Evolutionary conservation across 2,888 invertebrate species (phyloP).

Genomic region (Theristus sp.): DNA sequence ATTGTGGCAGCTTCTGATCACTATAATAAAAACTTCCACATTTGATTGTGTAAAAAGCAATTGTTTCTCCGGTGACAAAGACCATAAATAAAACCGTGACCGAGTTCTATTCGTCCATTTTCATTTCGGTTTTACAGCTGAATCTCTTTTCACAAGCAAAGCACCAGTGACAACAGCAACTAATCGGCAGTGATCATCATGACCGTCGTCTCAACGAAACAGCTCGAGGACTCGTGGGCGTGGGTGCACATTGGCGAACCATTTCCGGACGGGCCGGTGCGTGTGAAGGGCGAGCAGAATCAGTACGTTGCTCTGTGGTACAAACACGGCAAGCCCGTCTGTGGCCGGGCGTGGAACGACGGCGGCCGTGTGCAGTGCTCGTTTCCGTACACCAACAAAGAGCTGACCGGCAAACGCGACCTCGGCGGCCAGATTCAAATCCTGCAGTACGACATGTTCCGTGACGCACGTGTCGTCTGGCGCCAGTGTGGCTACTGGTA

Average conservation of each 20-base stretch:
- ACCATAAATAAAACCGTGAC: too few relatives aligned
- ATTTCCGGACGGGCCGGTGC: too few relatives aligned
- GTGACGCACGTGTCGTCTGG: not conserved
- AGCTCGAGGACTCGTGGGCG: not conserved
- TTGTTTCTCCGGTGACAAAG: too few relatives aligned
- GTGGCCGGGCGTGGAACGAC: conserved; percentile 9
- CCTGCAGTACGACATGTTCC: not conserved
- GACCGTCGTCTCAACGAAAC: too few relatives aligned
- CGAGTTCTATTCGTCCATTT: too few relatives aligned
- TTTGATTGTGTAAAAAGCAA: too few relatives aligned
- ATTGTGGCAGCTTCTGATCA: too few relatives aligned
- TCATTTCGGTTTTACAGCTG: too few relatives aligned
- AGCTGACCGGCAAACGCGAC: not conserved
- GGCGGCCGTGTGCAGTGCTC: conserved; percentile 15
- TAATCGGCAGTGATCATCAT: too few relatives aligned
- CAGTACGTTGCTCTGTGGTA: conserved; percentile 1
- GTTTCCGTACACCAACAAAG: conserved; percentile 12
- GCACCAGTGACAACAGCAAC: too few relatives aligned
- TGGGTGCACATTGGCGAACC: conserved; percentile 1
- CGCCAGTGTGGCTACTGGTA: not conserved
- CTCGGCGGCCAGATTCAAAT: not conserved
- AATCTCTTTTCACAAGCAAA: too few relatives aligned
- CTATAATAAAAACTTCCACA: too few relatives aligned
- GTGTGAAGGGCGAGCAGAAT: not conserved
- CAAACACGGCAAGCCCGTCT: not conserved